Evolutionary conservation across 2,888 invertebrate genomes (phyloP).

Genomic region (Tiliacea citrago): DNA sequence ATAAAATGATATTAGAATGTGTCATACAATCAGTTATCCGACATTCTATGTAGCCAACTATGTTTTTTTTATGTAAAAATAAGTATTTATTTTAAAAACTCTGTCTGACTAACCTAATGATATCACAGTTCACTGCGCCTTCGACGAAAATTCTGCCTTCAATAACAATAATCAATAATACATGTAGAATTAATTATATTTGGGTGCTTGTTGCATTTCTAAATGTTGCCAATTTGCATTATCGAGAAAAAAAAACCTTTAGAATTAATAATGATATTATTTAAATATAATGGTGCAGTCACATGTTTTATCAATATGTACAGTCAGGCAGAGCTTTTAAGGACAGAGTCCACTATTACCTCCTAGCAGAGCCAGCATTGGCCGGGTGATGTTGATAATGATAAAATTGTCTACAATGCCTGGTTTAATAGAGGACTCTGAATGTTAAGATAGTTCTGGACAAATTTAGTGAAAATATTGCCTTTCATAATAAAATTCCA

Average conservation of each 20-base stretch:
- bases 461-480: conserved; percentile 63
- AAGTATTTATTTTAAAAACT: conserved; percentile 67
- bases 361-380: conserved; percentile 8
- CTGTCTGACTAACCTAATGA: conserved; percentile 15
- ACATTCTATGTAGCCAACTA: conserved; percentile 76
- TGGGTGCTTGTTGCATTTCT: conserved; percentile 38
- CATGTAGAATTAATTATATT: background rate
- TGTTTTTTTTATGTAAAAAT: conserved; percentile 80
- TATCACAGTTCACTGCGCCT: conserved; percentile 20
- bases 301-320: conserved; percentile 15
- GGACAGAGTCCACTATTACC: conserved; percentile 34
- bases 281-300: background rate
- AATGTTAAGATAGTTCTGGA: conserved; percentile 62
- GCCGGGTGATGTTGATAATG: conserved; percentile 8
- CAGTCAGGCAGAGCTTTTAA: conserved; percentile 43
- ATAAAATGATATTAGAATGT: conserved; percentile 64
- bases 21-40: conserved; percentile 71
- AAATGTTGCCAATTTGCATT: conserved; percentile 32
- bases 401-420: conserved; percentile 6
- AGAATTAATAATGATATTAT: conserved; percentile 2
- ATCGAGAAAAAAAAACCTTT: background rate
- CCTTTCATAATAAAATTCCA: conserved; percentile 33
- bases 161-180: conserved; percentile 7
- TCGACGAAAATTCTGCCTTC: background rate
- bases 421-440: conserved; percentile 26